Base-by-base conservation (phyloP, 92 coral and sea anemone genomes). In the Phymanthus crucifer region DNA sequence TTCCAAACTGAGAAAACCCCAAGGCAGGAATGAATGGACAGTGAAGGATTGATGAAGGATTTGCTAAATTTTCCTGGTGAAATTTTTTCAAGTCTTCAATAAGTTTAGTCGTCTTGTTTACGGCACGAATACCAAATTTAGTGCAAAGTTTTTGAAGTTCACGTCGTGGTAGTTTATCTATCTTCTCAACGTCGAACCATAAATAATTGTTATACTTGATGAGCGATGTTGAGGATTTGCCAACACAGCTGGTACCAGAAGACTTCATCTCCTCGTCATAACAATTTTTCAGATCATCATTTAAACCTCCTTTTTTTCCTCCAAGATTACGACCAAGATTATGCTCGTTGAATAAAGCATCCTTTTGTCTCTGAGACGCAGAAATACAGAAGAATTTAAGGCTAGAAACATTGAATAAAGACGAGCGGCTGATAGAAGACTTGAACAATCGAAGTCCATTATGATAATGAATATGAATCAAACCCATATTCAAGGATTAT, bases 71-170 rank as follows among this genome's bases (percentile, higher is more conserved):
- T 38, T 76, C 77, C 11, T 32, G 48, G 74, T 96, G 90, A 70
- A 93, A 96, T 6, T 77, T 80, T 73, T 71, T 74, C 26, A 96
- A 85, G 65, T 93, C 87, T 38, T 76, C 73, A 24, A 77, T 36
- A n/a, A 96, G 85, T 14, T 81, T 77, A 17, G 57, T 19, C 6
- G 94, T 89, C 81, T 87, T 93, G 66, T 89, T 86, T 48, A 78
- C 89, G 18, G 99, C 99, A 46, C 89, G 91, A 33, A 96, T 71
- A 0, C 94, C 87, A 73, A 91, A 82, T 64, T 87, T 89, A 79
- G 89, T 89, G 86, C 98, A 93, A 75, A 91, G 71, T 27, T 73
- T 70, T 74, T 96, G 99, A 11, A 96, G 87, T 38, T 91, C 93
- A 43, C 90, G 86, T 35, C 96, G 93, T 12, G 87, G 68, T 89